Percentiles rank a stretch among this genome's conserved stretches.
Conservation (phyloP, 1,140 invertebrate species). For the Ruditapes philippinarum region DNA sequence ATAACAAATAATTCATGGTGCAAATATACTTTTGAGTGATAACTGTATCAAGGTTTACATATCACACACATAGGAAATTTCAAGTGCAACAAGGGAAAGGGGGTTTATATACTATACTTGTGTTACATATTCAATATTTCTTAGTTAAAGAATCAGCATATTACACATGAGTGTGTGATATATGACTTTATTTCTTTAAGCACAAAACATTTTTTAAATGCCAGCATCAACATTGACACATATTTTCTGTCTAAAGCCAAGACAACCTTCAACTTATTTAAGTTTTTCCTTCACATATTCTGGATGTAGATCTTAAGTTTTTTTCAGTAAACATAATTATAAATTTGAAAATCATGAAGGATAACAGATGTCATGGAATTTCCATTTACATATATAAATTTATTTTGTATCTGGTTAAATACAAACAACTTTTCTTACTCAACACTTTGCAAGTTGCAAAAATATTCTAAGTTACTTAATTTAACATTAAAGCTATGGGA, state of each 20-base stretch:
- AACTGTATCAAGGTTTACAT: not conserved
- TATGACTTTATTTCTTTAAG: not conserved
- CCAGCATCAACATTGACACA: not conserved
- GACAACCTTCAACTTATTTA: not conserved
- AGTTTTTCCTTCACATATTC: too few relatives aligned
- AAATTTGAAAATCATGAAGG: too few relatives aligned
- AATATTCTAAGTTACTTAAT: too few relatives aligned
- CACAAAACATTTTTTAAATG: conserved; percentile 34
- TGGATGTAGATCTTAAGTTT: too few relatives aligned
- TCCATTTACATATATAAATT: too few relatives aligned
- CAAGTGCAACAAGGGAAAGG: conserved; percentile 31
- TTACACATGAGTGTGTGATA: not conserved
- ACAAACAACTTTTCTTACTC: too few relatives aligned
- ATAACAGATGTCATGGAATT: too few relatives aligned
- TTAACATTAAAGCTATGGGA: too few relatives aligned
- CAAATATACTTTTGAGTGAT: not conserved
- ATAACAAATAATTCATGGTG: not conserved
- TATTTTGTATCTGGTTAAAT: too few relatives aligned
- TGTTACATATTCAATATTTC: conserved; percentile 39
- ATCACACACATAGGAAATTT: conserved; percentile 10
- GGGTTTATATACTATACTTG: conserved; percentile 9
- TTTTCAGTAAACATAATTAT: too few relatives aligned
- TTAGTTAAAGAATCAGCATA: not conserved
- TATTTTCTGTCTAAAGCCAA: not conserved
- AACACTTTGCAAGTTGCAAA: too few relatives aligned